Evolutionary conservation across 2,113 vertebrate genomes (phyloP), one percentile per base, ranked within the genome.

Genomic region (Platichthys stellatus): DNA sequence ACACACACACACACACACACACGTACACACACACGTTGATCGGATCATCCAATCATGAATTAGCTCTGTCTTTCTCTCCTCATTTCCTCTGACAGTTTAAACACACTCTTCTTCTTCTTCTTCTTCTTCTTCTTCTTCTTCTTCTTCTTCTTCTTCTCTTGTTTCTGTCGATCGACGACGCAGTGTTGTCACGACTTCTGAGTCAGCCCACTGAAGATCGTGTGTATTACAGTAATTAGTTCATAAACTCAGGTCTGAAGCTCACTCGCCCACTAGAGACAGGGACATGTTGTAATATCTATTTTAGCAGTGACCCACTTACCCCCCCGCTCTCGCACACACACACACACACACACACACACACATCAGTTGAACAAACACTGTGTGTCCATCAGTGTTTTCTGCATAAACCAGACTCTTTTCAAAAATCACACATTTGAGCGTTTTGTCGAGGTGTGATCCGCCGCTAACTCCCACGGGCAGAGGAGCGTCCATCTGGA

Each of bases 401-500:
- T 43, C 40, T 43, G 11, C 40, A 40, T 43, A 40, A 12, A 11
- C 38, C 38, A 40, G 38, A 11, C 12, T 43, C 40, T 43, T 11
- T 43, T 43, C 12, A 43, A 43, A 43, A 13, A 43, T 43, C 40
- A 43, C 40, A 43, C 40, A 43, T 43, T 43, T 13, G 40, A 43
- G 11, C 1, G 40, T 40, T 10, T 0, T 12, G 38, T 10, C 38
- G 47, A 49, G 23, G 35, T 71, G 26, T 45, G 14, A 67, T 69
- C 67, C 49, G 8, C 63, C 69, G 28, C 64, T 59, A 24, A 72
- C 87, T 18, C 82, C 82, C 84, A 75, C 87, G 21, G 20, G 4
- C 76, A 9, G 24, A 65, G 81, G 65, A 83, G 18, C 2, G 49
- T 72, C 85, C 88, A 89, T 83, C 88, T 87, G 83, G 85, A 83